Base-by-base conservation (phyloP, 2,113 vertebrate genomes). In the Beaufortia kweichowensis region DNA sequence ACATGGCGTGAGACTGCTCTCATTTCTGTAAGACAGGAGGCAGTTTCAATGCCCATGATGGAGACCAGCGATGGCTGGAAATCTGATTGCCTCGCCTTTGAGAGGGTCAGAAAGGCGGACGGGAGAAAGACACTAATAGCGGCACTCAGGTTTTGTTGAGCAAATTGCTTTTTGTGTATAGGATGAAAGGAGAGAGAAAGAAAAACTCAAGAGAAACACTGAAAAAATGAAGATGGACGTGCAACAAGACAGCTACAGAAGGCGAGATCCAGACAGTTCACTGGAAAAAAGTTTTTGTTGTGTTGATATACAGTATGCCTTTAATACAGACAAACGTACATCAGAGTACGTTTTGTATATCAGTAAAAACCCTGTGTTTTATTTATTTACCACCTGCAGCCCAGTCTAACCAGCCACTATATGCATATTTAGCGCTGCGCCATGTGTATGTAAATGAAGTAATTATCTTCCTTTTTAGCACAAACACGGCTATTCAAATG, bases 111-210 rank as follows among this genome's bases (percentile, higher is more conserved):
- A 69, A 6, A 46, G n/a, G 6, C 19, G n/a, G 28, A 21, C 48
- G 15, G 23, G 24, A 43, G 33, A 39, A 14, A 59, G 69, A 33
- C 14, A 46, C 14, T 46, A 46, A 46, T 46, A 46, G 53, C 41
- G 55, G 69, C 69, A 72, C 33, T 72, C 23, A 35, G 69, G 35
- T 59, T 56, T 59, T 43, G 53, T 59, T 14, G 31, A 57, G 24
- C 55, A 72, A 72, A 72, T 72, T 59, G 69, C 53, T 72, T 59
- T 71, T 72, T 59, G 55, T 59, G 69, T 72, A 35, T 75, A n/a
- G 31, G 74, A 39, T 63, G 29, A 53, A 59, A 72, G 33, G 21
- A 71, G 35, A 72, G 21, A 72, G 8, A 4, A 21, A 39, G 15
- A 14, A 64, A 75, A 53, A 55, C 61, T 29, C 15, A 6, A 67